Conservation (phyloP, 1,140 invertebrate species). For the Brachionus plicatilis region DNA sequence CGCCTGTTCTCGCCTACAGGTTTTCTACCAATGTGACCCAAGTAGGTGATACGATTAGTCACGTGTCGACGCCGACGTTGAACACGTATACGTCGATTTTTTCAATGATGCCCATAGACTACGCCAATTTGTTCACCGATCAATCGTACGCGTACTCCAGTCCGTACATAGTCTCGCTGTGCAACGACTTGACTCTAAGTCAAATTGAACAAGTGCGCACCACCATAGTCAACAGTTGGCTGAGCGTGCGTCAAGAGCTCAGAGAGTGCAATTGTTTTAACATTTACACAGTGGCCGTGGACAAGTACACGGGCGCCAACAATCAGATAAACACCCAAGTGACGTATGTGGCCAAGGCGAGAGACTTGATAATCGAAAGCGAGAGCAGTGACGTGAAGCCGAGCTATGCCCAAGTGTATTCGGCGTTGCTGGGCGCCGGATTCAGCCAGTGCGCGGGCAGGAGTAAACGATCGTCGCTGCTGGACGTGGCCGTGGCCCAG, state of each 20-base stretch:
- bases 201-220: not conserved
- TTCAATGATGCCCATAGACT: not conserved
- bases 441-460: not conserved
- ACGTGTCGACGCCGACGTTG: not conserved
- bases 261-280: conserved; percentile 35
- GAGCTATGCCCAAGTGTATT: not conserved
- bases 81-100: not conserved
- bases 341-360: conserved; percentile 15
- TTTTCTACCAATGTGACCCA: conserved; percentile 31
- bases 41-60: not conserved
- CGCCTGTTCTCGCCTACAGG: not conserved
- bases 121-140: not conserved
- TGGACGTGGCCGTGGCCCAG: not conserved
- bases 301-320: conserved; percentile 4
- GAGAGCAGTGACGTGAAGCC: not conserved
- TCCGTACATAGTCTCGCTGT: conserved; percentile 20
- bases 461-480: not conserved
- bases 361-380: conserved; percentile 2
- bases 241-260: not conserved
- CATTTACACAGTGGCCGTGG: not conserved
- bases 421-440: not conserved
- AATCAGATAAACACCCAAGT: conserved; percentile 24
- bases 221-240: not conserved
- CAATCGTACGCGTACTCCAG: not conserved
- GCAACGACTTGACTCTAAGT: conserved; percentile 1